Percentiles rank a stretch among this genome's conserved stretches.
phyloP scores from a whole-genome alignment of 53 echinoderm and acorn worm species.

The Echinarachnius parma region DNA sequence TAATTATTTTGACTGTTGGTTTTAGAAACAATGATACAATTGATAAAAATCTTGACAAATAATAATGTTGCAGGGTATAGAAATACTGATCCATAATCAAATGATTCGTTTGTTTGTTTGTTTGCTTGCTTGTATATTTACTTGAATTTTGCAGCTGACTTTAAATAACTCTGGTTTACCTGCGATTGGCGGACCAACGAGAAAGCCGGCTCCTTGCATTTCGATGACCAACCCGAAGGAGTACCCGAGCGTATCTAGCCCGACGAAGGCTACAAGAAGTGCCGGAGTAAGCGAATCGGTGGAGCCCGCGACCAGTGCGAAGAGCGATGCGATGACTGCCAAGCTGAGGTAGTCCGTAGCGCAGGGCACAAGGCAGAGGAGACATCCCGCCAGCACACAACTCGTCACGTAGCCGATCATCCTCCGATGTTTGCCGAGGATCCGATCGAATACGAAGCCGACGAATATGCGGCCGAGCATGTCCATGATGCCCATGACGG shows the following conservation, averaged over 20 bases:
- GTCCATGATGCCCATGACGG: slow-evolving; percentile 85
- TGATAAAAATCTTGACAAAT: too few species aligned
- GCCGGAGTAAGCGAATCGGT: slow-evolving; percentile 86
- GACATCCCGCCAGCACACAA: slow-evolving; percentile 52
- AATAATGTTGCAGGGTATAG: too few species aligned
- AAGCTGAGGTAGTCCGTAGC: slow-evolving; percentile 46
- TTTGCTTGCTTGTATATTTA: too few species aligned
- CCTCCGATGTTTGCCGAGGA: slow-evolving; percentile 60
- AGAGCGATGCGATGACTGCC: slow-evolving; percentile 54
- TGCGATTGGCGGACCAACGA: slow-evolving; percentile 85
- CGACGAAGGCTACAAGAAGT: slow-evolving; percentile 83
- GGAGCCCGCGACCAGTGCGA: slow-evolving; percentile 79
- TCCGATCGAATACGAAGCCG: slow-evolving; percentile 75
- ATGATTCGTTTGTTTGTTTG: too few species aligned
- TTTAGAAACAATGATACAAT: too few species aligned
- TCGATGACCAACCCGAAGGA: slow-evolving; percentile 87
- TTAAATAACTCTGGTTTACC: slow-evolving; percentile 39
- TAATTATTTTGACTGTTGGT: too few species aligned
- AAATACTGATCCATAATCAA: too few species aligned
- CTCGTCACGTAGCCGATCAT: slow-evolving; percentile 61
- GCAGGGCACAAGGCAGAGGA: slow-evolving; percentile 57
- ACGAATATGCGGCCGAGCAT: slow-evolving; percentile 75
- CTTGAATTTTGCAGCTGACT: too few species aligned
- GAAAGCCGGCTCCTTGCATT: slow-evolving; percentile 91
- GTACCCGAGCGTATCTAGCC: slow-evolving; percentile 74